phyloP scores from a whole-genome alignment of 2,113 vertebrate genomes.

The Cacatua alba region DNA sequence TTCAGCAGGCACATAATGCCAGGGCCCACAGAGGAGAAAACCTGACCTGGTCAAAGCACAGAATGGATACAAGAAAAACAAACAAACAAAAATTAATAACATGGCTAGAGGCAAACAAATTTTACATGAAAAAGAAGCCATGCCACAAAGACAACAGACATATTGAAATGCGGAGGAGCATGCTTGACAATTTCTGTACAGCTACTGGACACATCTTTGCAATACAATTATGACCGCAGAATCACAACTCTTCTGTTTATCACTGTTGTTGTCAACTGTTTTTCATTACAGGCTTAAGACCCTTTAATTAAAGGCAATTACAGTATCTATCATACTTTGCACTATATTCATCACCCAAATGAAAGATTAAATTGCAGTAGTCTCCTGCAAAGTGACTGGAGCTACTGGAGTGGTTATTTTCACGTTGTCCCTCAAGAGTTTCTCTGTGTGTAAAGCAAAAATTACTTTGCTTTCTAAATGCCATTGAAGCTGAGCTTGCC shows the following conservation, averaged over 20 bases:
- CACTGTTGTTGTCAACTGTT: not conserved
- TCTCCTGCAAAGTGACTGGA: not conserved
- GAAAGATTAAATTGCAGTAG: not conserved
- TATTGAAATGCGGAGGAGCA: not conserved
- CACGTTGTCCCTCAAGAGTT: not conserved
- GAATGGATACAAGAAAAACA: not conserved
- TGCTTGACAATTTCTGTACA: rapidly evolving
- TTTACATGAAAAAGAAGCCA: not conserved
- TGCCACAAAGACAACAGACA: not conserved
- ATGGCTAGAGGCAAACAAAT: not conserved
- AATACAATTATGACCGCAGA: not conserved
- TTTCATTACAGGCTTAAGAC: not conserved
- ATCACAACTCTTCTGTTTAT: not conserved
- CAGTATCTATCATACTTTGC: not conserved
- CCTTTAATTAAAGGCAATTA: not conserved
- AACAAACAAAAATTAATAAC: not conserved
- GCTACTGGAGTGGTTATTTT: rapidly evolving
- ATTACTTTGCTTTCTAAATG: not conserved
- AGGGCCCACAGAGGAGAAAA: not conserved
- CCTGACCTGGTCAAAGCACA: not conserved
- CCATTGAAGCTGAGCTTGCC: not conserved
- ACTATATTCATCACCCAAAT: not conserved
- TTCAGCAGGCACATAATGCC: not conserved
- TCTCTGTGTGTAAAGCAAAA: not conserved
- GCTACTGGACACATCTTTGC: not conserved